Evolutionary conservation across 2,113 vertebrate genomes (phyloP), one percentile per base, ranked within the genome.

Genomic region (Galbula dea): DNA sequence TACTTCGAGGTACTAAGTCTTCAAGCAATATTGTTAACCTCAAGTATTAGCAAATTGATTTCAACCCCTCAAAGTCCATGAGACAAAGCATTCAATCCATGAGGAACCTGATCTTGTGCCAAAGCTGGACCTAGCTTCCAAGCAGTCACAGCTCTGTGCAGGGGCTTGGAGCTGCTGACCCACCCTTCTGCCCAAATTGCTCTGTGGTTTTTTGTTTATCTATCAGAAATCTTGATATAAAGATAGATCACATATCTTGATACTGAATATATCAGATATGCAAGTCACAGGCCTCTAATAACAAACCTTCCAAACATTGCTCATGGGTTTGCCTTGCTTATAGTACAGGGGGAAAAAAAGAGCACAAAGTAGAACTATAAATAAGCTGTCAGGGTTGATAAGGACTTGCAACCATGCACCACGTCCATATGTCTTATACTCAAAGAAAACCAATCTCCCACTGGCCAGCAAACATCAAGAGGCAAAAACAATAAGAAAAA

Each of bases 381-480:
- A 43, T 26, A 43, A 74, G n/a, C 43, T 59, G 37, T 23, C 24
- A 22, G 41, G 23, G 46, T 51, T 83, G 59, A 69, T 32, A 57
- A 72, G 5, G 10, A 55, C 51, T 69, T 58, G 27, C 8, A 82
- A 45, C 32, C 13, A 30, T 5, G 12, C 37, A 13, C 4, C 8
- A 32, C 12, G 2, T 20, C 14, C 7, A 5, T 8, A 26, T 7
- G 24, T 32, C 27, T 65, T 52, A 34, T 11, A 59, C 8, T 15
- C 27, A 7, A 49, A 11, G 2, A 16, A 11, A 10, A 72, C 61
- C 5, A 2, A 72, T 15, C 63, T 77, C 55, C 79, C 65, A 36
- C 43, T 49, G 52, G 65, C 61, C 81, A 87, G 69, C 36, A 86
- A 81, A 78, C n/a, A 81, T 51, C 61, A 86, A 66, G 61, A 88